Conservation (phyloP, 2,113 vertebrate species). For the Sander lucioperca region DNA sequence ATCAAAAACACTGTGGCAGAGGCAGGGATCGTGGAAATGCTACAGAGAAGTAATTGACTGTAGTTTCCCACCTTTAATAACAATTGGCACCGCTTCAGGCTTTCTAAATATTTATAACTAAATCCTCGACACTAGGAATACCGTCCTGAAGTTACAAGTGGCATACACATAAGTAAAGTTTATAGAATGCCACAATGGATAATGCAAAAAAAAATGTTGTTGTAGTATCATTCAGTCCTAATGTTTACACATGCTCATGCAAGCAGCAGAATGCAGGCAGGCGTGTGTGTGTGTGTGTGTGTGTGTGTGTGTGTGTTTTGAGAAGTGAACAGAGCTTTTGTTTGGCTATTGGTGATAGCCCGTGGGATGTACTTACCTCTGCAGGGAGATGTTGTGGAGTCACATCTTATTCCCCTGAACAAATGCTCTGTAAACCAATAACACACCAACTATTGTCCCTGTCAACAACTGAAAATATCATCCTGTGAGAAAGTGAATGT, state of each 20-base stretch:
- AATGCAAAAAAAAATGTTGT: neutral
- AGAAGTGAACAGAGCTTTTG: slow-evolving; percentile 38
- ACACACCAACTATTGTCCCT: neutral
- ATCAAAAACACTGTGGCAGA: neutral
- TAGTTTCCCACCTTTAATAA: neutral
- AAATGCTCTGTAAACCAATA: slow-evolving; percentile 46
- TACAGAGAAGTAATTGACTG: neutral
- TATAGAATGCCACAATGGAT: neutral
- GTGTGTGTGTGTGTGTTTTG: neutral
- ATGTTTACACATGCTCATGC: slow-evolving; percentile 10
- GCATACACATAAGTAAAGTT: too few relatives aligned
- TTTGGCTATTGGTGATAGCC: slow-evolving; percentile 49
- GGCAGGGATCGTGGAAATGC: too few relatives aligned
- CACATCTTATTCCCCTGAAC: slow-evolving; percentile 42
- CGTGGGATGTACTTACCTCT: slow-evolving; percentile 35
- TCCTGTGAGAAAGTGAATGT: neutral
- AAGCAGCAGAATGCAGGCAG: neutral
- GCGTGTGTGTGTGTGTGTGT: neutral
- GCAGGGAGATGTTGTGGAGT: slow-evolving; percentile 36
- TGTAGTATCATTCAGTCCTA: neutral
- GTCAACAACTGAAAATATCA: neutral
- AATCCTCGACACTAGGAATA: neutral
- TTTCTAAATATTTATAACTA: neutral
- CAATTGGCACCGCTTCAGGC: neutral
- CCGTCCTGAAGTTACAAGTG: neutral